Conservation (phyloP, 2,888 invertebrate genomes). For the Drosophila robusta region DNA sequence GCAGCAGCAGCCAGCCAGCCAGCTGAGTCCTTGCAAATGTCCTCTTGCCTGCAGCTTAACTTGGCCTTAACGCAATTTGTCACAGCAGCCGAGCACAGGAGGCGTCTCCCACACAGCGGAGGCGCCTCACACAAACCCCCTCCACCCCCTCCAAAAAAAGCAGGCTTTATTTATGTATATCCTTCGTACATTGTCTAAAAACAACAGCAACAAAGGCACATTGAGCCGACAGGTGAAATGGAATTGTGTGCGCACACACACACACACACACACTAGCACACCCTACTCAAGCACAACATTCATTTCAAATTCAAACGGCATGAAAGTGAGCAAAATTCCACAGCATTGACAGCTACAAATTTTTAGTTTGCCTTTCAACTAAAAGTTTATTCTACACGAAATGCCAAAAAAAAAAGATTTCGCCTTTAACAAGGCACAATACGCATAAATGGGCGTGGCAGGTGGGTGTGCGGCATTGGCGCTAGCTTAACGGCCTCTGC, state of each 20-base stretch:
- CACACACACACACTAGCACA: slow-evolving; percentile 8
- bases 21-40: slow-evolving; percentile 17
- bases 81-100: slow-evolving; percentile 49
- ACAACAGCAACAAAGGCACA: slow-evolving; percentile 40
- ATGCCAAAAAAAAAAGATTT: slow-evolving; percentile 20
- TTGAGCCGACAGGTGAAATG: slow-evolving; percentile 73
- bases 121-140: slow-evolving; percentile 2
- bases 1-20: slow-evolving; percentile 31
- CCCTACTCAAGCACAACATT: slow-evolving; percentile 20
- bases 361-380: slow-evolving; percentile 28
- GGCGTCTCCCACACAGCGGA: slow-evolving; percentile 16
- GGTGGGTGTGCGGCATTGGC: neutral
- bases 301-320: slow-evolving; percentile 49
- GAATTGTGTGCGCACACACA: slow-evolving; percentile 50
- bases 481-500: slow-evolving; percentile 28
- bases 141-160: neutral
- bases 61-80: slow-evolving; percentile 77
- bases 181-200: slow-evolving; percentile 36
- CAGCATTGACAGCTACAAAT: slow-evolving; percentile 55
- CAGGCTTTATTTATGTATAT: slow-evolving; percentile 42
- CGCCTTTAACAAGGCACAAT: slow-evolving; percentile 21
- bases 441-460: slow-evolving; percentile 7
- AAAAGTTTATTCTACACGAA: slow-evolving; percentile 20
- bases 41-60: slow-evolving; percentile 62
- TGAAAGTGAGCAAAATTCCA: slow-evolving; percentile 58